Evolutionary conservation across 2,888 invertebrate species (phyloP), one percentile per base, ranked within the genome.

Genomic region (Branchellion lobata): DNA sequence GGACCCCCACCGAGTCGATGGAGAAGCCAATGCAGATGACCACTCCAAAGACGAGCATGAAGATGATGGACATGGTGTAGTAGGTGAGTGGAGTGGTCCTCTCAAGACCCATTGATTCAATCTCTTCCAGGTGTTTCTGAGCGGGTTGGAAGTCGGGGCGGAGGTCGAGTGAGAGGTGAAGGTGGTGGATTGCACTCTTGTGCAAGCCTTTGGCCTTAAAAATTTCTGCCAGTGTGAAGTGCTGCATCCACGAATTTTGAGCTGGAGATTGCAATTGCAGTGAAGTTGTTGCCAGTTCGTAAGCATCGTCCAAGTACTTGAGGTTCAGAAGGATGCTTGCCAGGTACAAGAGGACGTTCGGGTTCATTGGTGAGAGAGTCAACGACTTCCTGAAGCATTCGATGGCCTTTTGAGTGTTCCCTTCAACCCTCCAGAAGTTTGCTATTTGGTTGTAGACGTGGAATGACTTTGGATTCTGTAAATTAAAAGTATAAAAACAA

Each of bases 171-270:
- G 94, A 92, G 85, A 93, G 93, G 83, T 92, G 90, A 82, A 94
- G 90, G 88, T 94, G 94, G 82, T 93, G 90, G 57, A 92, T 91
- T 57, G 94, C 94, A 88, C 94, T 94, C 89, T 93, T 92, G 88
- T 93, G 93, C 86, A 94, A 94, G 84, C 94, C 94, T 85, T 94
- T 94, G 0, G 94, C 93, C 89, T 94, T 94, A 86, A 94, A 93
- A 87, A 95, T 94, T 88, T 95, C 94, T 5, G 94, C 94, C 79
- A 95, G 90, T 5, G 94, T 94, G 87, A 94, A 93, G 89, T 94
- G 94, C 88, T 94, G 94, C 85, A 93, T 93, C 94, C 94, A 94
- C 1, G 94, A 92, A 86, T 92, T 93, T 85, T 93, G 92, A 85
- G 93, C 93, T 0, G 93, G 92, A 36, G 93, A 92, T 86, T 93